phyloP scores from a whole-genome alignment of 2,113 vertebrate genomes.

The Physeter macrocephalus region DNA sequence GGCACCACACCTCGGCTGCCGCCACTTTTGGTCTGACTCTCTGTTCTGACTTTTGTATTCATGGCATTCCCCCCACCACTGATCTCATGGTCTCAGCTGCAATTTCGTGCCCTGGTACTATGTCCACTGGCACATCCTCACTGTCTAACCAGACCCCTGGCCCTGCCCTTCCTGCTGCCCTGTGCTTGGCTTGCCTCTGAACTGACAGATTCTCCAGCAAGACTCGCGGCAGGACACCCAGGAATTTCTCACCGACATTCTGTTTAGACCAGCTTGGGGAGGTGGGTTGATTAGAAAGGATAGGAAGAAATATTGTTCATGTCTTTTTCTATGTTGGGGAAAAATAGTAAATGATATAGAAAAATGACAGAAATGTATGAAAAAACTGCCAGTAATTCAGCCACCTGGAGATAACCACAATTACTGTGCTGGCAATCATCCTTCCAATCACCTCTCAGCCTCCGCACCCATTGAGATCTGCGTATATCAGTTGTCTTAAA shows the following conservation, averaged over 20 bases:
- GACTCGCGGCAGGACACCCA: neutral
- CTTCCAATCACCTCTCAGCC: neutral
- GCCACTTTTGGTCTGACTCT: neutral
- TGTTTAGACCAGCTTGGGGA: neutral
- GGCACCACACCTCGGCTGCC: neutral
- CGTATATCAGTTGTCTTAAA: neutral
- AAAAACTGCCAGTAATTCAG: neutral
- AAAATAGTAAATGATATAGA: neutral
- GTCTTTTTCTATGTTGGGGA: neutral
- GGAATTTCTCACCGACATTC: neutral
- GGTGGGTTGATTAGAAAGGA: neutral
- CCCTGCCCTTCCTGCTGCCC: neutral
- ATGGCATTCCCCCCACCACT: no score
- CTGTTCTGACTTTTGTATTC: neutral
- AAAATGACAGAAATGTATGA: neutral
- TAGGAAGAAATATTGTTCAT: neutral
- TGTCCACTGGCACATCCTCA: neutral
- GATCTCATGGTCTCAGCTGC: neutral
- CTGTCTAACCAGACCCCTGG: neutral
- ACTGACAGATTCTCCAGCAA: neutral
- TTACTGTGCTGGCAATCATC: neutral
- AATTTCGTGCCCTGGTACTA: neutral
- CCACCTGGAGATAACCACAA: neutral
- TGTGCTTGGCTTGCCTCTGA: neutral
- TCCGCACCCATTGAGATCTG: neutral